phyloP scores from a whole-genome alignment of 2,888 invertebrate genomes.

The Xylocampa areola region DNA sequence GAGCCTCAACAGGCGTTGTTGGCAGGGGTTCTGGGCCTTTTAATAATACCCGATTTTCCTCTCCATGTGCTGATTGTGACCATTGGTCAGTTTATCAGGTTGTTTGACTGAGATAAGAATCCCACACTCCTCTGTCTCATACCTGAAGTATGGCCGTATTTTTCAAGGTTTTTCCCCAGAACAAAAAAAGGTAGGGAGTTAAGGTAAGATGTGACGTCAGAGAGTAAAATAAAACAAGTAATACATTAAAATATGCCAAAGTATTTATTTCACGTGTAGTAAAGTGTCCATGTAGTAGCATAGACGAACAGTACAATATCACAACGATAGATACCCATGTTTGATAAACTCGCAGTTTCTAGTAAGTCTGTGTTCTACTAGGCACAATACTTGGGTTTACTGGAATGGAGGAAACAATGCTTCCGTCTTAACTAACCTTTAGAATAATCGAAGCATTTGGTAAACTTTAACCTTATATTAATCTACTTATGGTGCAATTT shows the following conservation, averaged over 20 bases:
- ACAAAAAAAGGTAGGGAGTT: not conserved
- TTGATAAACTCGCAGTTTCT: constrained; percentile 46
- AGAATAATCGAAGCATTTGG: too few species aligned
- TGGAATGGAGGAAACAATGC: not conserved
- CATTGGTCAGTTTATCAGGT: too few species aligned
- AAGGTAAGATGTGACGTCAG: not conserved
- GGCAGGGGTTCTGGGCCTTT: too few species aligned
- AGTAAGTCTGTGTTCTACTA: constrained; percentile 37
- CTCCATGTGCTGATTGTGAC: too few species aligned
- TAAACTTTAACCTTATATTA: too few species aligned
- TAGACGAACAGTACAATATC: constrained; percentile 70
- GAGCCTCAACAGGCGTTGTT: too few species aligned
- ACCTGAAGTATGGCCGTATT: too few species aligned
- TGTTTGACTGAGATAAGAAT: too few species aligned
- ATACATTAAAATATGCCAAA: constrained; percentile 81
- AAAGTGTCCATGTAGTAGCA: constrained; percentile 63
- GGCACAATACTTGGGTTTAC: constrained; percentile 46
- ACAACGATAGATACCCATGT: constrained; percentile 75
- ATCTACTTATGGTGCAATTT: too few species aligned
- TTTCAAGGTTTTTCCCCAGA: too few species aligned
- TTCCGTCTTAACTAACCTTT: constrained; percentile 1
- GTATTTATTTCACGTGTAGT: constrained; percentile 77
- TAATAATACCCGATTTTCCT: too few species aligned
- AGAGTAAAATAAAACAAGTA: constrained; percentile 64
- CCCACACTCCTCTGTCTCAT: too few species aligned